Evolutionary conservation across 1,140 invertebrate species (phyloP).

Genomic region (Heterodera schachtii): DNA sequence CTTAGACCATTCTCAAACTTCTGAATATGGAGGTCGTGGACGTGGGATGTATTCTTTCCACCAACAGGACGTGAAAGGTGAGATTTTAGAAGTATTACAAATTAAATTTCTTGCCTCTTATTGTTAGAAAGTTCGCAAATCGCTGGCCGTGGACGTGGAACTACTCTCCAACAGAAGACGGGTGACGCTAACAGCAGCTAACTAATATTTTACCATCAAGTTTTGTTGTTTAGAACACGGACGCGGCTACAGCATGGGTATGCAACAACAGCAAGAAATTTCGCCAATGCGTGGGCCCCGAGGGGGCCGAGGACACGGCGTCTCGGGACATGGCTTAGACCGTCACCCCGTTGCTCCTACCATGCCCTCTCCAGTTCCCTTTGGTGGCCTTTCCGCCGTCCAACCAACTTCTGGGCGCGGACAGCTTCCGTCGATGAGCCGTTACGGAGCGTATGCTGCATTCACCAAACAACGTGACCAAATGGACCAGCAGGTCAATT

Average conservation of each 20-base stretch:
- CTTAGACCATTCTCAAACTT: not conserved
- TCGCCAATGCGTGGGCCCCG: not conserved
- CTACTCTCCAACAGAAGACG: too few species aligned
- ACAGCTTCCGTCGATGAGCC: not conserved
- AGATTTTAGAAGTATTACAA: too few species aligned
- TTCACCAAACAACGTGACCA: not conserved
- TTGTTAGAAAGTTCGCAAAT: too few species aligned
- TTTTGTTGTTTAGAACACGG: too few species aligned
- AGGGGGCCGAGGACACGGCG: too few species aligned
- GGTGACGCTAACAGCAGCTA: too few species aligned
- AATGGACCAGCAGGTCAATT: not conserved
- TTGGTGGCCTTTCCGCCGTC: not conserved
- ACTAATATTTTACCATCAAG: too few species aligned
- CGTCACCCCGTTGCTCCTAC: not conserved
- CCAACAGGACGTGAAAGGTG: too few species aligned
- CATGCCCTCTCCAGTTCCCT: not conserved
- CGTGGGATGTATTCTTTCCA: not conserved
- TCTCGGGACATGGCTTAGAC: not conserved
- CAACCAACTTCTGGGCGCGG: not conserved
- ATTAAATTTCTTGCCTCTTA: too few species aligned
- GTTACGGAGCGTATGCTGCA: not conserved
- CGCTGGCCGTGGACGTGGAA: too few species aligned
- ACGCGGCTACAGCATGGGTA: not conserved
- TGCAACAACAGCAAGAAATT: not conserved
- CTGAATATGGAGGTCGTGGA: not conserved